phyloP scores from a whole-genome alignment of 1,140 invertebrate species.

The Zaprionus vittiger region DNA sequence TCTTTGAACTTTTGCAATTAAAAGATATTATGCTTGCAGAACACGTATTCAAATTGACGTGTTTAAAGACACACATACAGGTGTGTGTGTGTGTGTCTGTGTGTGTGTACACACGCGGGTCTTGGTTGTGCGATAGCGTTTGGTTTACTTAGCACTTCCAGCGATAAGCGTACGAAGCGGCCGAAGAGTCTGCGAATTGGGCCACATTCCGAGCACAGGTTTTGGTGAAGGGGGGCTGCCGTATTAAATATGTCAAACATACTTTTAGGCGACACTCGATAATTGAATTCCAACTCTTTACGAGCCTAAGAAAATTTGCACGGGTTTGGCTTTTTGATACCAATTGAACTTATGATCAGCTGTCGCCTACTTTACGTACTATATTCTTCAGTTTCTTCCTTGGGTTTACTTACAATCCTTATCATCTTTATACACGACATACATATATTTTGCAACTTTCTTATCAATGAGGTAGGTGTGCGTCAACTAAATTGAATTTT shows the following conservation, averaged over 20 bases:
- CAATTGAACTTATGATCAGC: not conserved
- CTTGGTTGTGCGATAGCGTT: slow-evolving; percentile 22
- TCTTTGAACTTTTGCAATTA: not conserved
- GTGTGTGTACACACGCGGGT: not conserved
- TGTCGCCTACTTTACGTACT: not conserved
- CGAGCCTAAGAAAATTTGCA: not conserved
- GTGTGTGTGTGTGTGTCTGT: slow-evolving; percentile 33
- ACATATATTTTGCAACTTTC: slow-evolving; percentile 16
- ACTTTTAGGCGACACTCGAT: slow-evolving; percentile 54
- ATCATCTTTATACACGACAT: not conserved
- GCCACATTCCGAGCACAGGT: slow-evolving; percentile 53
- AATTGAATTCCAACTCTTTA: not conserved
- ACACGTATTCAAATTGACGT: slow-evolving; percentile 3
- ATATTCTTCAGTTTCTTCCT: not conserved
- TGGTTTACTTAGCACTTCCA: slow-evolving; percentile 66
- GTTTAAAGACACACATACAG: slow-evolving; percentile 15
- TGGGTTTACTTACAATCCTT: not conserved
- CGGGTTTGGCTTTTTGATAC: not conserved
- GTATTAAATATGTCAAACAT: slow-evolving; percentile 40
- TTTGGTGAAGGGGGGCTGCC: not conserved
- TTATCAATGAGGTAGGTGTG: slow-evolving; percentile 14
- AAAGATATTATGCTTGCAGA: not conserved
- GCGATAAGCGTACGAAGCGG: slow-evolving; percentile 52
- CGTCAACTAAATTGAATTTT: slow-evolving; percentile 60
- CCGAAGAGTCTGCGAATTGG: slow-evolving; percentile 64